Evolutionary conservation across 2,797 vertebrate species (phyloP).

Genomic region (Muraenolepis orangiensis): DNA sequence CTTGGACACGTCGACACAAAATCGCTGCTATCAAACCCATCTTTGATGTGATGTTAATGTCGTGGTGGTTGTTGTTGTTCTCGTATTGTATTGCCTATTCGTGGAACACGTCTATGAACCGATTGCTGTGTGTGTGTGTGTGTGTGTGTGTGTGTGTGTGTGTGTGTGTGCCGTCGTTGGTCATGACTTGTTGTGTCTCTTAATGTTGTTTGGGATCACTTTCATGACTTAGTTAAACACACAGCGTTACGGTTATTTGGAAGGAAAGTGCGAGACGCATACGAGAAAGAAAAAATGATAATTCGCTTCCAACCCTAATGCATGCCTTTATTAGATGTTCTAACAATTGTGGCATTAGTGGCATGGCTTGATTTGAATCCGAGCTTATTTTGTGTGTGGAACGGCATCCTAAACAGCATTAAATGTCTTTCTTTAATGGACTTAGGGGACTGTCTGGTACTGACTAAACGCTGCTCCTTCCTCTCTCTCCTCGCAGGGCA

Average conservation of each 20-base stretch:
- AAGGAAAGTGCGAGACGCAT: slow-evolving; percentile 41
- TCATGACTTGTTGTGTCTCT: slow-evolving; percentile 67
- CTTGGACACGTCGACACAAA: slow-evolving; percentile 79
- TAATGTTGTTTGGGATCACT: slow-evolving; percentile 98
- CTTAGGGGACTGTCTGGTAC: slow-evolving; percentile 16
- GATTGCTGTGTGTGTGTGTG: slow-evolving; percentile 67
- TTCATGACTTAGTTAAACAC: slow-evolving; percentile 63
- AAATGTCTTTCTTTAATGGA: slow-evolving; percentile 65
- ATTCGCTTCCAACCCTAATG: slow-evolving; percentile 44
- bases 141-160: no score
- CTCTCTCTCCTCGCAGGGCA: slow-evolving; percentile 87
- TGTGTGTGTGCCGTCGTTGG: slow-evolving; percentile 82
- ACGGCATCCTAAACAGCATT: slow-evolving; percentile 95
- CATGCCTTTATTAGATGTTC: slow-evolving; percentile 50
- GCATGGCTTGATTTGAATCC: slow-evolving; percentile 63
- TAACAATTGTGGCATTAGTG: slow-evolving; percentile 53
- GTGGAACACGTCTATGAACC: slow-evolving; percentile 86
- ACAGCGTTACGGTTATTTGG: slow-evolving; percentile 33
- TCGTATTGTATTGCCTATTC: slow-evolving; percentile 74
- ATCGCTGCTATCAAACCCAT: slow-evolving; percentile 83
- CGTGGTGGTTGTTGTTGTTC: neutral
- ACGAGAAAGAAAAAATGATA: slow-evolving; percentile 65
- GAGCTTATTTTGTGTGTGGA: slow-evolving; percentile 42
- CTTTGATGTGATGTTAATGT: slow-evolving; percentile 82
- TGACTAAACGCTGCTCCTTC: slow-evolving; percentile 58